These are phyloP conservation scores for Galagoides demidoff DNA, from an alignment of 2,797 vertebrate genomes.

Conservation along the genomic window DNA sequence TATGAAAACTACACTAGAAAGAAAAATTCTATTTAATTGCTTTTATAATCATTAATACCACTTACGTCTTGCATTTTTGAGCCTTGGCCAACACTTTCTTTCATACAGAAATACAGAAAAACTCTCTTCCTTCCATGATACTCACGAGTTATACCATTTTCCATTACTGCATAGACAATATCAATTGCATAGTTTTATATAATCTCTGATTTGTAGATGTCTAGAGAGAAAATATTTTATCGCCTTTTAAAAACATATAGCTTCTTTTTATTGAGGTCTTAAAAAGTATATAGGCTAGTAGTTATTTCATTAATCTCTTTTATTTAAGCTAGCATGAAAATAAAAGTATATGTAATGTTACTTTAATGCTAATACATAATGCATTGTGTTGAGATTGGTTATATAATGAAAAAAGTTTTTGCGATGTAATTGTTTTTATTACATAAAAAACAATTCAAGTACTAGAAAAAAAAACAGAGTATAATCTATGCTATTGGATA, in stretches of 20 bases:
- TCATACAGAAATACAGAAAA: slow-evolving; percentile 9
- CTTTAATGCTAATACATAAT: slow-evolving; percentile 49
- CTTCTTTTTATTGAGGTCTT: slow-evolving; percentile 18
- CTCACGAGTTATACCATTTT: background rate
- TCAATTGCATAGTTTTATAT: slow-evolving; percentile 33
- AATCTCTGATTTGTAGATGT: background rate
- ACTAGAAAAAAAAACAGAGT: slow-evolving; percentile 42
- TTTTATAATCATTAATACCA: background rate
- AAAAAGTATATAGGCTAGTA: background rate
- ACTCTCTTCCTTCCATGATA: background rate
- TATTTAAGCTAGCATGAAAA: slow-evolving; percentile 59
- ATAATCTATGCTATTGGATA: background rate
- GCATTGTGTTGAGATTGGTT: slow-evolving; percentile 47
- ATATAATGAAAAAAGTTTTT: slow-evolving; percentile 44
- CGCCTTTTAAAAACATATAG: slow-evolving; percentile 39
- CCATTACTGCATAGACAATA: background rate
- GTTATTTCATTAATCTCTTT: slow-evolving; percentile 64
- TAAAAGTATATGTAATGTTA: slow-evolving; percentile 44
- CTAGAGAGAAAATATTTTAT: slow-evolving; percentile 51
- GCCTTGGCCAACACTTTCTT: background rate
- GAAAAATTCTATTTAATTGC: background rate
- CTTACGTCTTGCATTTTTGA: background rate
- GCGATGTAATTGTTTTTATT: slow-evolving; percentile 36
- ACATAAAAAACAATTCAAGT: slow-evolving; percentile 54
- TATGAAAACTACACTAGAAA: slow-evolving; percentile 32